Evolutionary conservation across 2,888 invertebrate genomes (phyloP).

Genomic region (Phrixothrix hirtus): DNA sequence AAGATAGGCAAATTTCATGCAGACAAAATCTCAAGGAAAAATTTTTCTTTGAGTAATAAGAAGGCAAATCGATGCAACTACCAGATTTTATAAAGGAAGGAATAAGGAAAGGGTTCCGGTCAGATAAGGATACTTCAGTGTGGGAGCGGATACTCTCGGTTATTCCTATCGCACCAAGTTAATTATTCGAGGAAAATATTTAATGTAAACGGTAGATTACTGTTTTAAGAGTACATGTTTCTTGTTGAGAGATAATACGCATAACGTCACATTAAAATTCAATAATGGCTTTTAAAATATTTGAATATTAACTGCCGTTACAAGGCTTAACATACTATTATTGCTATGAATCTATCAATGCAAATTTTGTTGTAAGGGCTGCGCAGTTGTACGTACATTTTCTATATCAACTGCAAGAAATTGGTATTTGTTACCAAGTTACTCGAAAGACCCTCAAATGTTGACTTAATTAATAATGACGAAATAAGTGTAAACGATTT

Average conservation of each 20-base stretch:
- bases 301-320: neutral
- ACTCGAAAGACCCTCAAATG: too few relatives aligned
- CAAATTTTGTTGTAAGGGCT: neutral
- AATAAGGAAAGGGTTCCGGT: conserved; percentile 30
- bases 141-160: conserved; percentile 31
- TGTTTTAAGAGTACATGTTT: conserved; percentile 1
- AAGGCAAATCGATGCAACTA: conserved; percentile 18
- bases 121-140: conserved; percentile 27
- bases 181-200: conserved; percentile 20
- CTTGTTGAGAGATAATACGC: neutral
- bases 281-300: conserved; percentile 3
- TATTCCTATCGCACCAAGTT: conserved; percentile 23
- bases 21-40: too few relatives aligned
- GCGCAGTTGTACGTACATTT: too few relatives aligned
- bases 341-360: neutral
- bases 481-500: neutral
- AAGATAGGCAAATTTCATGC: conserved; percentile 8
- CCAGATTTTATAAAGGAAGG: conserved; percentile 24
- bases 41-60: conserved; percentile 8
- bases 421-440: too few relatives aligned
- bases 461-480: neutral
- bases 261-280: conserved; percentile 5
- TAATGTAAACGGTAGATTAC: conserved; percentile 7
- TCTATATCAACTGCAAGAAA: too few relatives aligned
- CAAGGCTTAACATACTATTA: neutral